Evolutionary conservation across 2,113 vertebrate species (phyloP), one percentile per base, ranked within the genome.

Genomic region (Sceloporus tristichus): DNA sequence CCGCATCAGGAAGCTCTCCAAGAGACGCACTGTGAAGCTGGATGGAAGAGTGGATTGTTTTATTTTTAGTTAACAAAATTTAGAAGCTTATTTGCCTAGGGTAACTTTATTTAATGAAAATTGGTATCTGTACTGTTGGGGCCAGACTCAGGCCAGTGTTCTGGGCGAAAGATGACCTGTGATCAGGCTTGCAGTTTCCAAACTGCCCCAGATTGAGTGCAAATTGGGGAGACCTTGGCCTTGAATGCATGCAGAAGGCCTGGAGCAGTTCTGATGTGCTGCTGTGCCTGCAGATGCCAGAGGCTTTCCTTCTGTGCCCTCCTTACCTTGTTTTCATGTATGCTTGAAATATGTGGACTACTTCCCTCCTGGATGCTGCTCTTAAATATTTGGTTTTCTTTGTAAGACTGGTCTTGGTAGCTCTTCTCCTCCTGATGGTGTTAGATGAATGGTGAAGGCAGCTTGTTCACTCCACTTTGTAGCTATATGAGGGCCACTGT

Each of bases 371-470:
- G 79, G 78, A 96, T 93, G 87, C 87, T 56, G 81, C 91, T 93
- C 97, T 96, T 97, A 97, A 97, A 97, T 91, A 54, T 92, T 96
- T 91, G 92, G 93, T 90, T 94, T 92, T 95, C 94, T 96, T 95
- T 96, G 65, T 96, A 96, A 87, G 82, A 85, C 81, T 89, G 86
- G 78, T 90, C 73, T 86, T 91, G 71, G 40, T 77, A 85, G 90
- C 25, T 90, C 79, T 19, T 34, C 65, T 74, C 38, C 68, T 82
- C 40, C 29, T 65, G 84, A 16, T 19, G 11, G 8, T 25, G 54
- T 18, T 21, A 21, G 38, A 62, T 16, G 16, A 2, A 53, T 71
- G 68, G 65, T 23, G 16, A 13, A 29, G 40, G 13, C 54, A 29
- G 25, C 40, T 89, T 10, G 9, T 2, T 38, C 27, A 16, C 29